Evolutionary conservation across 2,797 vertebrate species (phyloP), one percentile per base, ranked within the genome.

Genomic region (Schizopygopsis malacanthus): DNA sequence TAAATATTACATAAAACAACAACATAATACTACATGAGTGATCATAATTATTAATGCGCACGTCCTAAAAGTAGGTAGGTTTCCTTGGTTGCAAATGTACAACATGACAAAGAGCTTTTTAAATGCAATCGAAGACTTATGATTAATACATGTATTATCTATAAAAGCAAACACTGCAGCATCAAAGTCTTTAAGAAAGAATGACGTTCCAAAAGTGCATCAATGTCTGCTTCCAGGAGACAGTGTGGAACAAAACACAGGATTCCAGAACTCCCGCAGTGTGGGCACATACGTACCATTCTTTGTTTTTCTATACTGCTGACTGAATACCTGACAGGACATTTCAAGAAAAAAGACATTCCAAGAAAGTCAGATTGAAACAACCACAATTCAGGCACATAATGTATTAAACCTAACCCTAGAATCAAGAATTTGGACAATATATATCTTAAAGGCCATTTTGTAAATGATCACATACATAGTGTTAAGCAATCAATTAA

Each of bases 281-380:
- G 96, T 96, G 65, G 96, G 96, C 4, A 96, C 88, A 0, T 93
- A 96, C 0, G 95, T 96, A 92, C 95, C 93, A 0, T 94, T 93
- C 88, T 94, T 96, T 85, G 95, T 96, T 90, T 91, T 95, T 92
- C 86, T 93, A 89, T 96, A 96, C 59, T 93, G 93, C 89, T 94
- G 95, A 39, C 83, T 76, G 47, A 96, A 96, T 89, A 96, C 92
- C 96, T 96, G 93, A 83, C 22, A 79, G 22, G 12, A 47, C 33
- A 80, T 45, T 7, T 20, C 69, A 52, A 76, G 18, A 28, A 76
- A 13, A 43, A 50, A 76, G 3, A 45, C 33, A 79, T 45, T 12
- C 18, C 69, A 50, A 75, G 16, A 25, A 43, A 50, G 0, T 75
- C 11, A 18, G n/a, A 39, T 15, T 7, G 15, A 54, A 43, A 67